These are phyloP conservation scores for Hestina assimilis DNA, from an alignment of 1,140 invertebrate species.

Conservation along the genomic window DNA sequence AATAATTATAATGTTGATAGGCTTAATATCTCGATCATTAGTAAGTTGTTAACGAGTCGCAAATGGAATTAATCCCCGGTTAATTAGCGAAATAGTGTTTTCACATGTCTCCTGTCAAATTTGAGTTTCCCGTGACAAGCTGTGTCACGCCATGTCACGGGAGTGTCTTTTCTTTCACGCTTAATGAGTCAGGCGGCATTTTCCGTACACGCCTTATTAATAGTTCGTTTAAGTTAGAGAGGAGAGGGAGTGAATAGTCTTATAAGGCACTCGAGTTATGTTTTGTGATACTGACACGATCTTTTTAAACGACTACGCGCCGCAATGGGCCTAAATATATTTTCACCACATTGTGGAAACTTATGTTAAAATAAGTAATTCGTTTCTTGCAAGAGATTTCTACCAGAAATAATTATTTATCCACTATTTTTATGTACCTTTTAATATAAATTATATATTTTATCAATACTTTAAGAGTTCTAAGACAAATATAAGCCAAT, in stretches of 20 bases:
- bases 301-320: too few relatives aligned
- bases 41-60: neutral
- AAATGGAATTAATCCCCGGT: constrained; percentile 10
- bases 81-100: constrained; percentile 16
- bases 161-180: constrained; percentile 24
- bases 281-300: neutral
- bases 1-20: neutral
- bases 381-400: too few relatives aligned
- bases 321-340: too few relatives aligned
- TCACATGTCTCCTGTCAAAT: constrained; percentile 23
- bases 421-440: too few relatives aligned
- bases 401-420: too few relatives aligned
- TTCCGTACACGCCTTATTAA: constrained; percentile 14
- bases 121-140: constrained; percentile 15
- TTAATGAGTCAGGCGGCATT: constrained; percentile 3
- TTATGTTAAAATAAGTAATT: too few relatives aligned
- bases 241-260: neutral
- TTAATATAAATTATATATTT: too few relatives aligned
- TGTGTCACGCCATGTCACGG: constrained; percentile 17
- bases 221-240: neutral
- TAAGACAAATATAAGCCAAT: too few relatives aligned
- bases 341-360: too few relatives aligned
- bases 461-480: too few relatives aligned
- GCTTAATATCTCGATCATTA: neutral
- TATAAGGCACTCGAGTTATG: neutral